Base-by-base conservation (phyloP, 2,888 invertebrate genomes). In the Ecliptopera silaceata region DNA sequence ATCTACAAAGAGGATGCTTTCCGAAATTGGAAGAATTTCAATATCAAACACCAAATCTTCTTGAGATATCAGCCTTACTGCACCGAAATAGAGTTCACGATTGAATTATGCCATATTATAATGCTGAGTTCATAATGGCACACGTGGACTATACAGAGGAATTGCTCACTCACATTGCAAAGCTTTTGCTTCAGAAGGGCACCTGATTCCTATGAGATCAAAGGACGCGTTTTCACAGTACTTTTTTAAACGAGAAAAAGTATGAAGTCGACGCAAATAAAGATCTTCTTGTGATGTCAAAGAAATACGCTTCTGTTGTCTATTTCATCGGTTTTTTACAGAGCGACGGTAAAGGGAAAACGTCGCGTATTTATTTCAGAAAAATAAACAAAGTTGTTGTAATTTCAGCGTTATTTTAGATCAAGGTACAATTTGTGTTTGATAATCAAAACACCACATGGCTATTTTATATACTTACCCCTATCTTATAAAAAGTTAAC, bases 211-310 rank as follows among this genome's bases (percentile, higher is more conserved):
- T 61, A 41, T 11, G 48, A 63, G 63, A 65, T 65, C 63, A 65
- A 65, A 65, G 61, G 59, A 56, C 62, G 29, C 20, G 41, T 36
- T 34, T 17, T 36, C 20, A 43, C 36, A 48, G 44, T 43, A 62
- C 56, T 57, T 59, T 61, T 64, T 63, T 65, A 62, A 64, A 63
- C 57, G 63, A 61, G 68, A 34, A 66, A 68, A 55, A 70, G 66
- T 64, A 67, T 59, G 64, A 65, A 67, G 52, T 56, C 63, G 59
- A 49, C 64, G 59, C 66, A 69, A 69, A 72, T 68, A 71, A 63
- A 64, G 66, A 60, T 64, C 56, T 58, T 49, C 48, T 59, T 50
- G 50, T 56, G 61, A 63, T 66, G 66, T 68, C 66, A 70, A 67
- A 71, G 57, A 61, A 63, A 61, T 56, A 61, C 50, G 63, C 48